Conservation (phyloP, 2,888 invertebrate genomes). For the Leptopilina drosophilae region DNA sequence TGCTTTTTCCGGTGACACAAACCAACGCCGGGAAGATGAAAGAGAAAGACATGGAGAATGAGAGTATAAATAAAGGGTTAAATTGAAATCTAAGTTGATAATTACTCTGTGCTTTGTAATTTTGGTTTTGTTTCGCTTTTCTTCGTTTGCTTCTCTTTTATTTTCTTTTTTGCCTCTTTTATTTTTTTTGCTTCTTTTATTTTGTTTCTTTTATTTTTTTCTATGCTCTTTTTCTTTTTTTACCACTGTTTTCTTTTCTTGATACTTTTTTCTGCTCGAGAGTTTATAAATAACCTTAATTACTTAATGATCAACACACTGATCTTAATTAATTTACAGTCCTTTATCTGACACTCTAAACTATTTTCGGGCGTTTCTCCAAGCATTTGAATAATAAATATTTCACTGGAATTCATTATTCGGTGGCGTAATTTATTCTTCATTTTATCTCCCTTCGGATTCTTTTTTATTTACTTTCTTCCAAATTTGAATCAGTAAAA, state of each 20-base stretch:
- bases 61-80: neutral
- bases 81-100: neutral
- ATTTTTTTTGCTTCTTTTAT: too few relatives aligned
- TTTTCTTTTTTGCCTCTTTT: too few relatives aligned
- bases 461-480: too few relatives aligned
- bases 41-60: neutral
- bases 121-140: conserved; percentile 11
- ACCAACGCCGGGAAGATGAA: neutral
- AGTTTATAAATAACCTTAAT: conserved; percentile 18
- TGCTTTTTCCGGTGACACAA: neutral
- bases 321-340: neutral
- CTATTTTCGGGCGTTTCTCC: neutral
- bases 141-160: neutral
- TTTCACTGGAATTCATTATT: too few relatives aligned
- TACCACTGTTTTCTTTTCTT: too few relatives aligned
- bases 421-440: too few relatives aligned
- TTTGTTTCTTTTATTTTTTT: too few relatives aligned
- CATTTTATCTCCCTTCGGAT: too few relatives aligned
- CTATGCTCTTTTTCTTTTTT: too few relatives aligned
- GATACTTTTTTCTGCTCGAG: too few relatives aligned
- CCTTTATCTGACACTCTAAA: neutral
- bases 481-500: too few relatives aligned
- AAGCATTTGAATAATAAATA: too few relatives aligned
- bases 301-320: neutral
- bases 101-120: neutral